These are phyloP conservation scores for Anser brachyrhynchus DNA, from an alignment of 2,113 vertebrate genomes.

Conservation along the genomic window DNA sequence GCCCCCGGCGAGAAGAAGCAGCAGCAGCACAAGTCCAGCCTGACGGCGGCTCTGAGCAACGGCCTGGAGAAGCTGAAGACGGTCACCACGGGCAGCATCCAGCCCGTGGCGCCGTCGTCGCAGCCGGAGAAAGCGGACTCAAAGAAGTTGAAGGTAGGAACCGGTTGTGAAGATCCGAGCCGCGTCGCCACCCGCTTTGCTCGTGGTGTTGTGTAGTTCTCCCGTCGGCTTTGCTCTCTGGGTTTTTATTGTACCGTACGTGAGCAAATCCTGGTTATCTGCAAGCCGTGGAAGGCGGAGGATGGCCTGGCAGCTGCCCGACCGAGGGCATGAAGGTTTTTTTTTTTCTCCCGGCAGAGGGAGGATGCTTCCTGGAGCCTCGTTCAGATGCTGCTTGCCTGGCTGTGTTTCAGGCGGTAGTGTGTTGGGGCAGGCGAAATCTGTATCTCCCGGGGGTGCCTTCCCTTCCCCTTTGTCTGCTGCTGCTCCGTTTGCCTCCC, in stretches of 20 bases:
- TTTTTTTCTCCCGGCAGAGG: not conserved
- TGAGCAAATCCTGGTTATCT: not conserved
- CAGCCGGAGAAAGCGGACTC: conserved; percentile 74
- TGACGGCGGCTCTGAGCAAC: conserved; percentile 79
- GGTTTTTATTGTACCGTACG: not conserved
- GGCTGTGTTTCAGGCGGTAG: not conserved
- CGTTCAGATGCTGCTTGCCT: not conserved
- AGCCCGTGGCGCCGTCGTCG: conserved; percentile 73
- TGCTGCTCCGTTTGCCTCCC: not conserved
- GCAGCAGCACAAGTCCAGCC: conserved; percentile 71
- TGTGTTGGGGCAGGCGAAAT: not conserved
- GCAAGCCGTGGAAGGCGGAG: rapidly evolving
- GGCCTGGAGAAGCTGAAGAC: conserved; percentile 88
- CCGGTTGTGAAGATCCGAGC: not conserved
- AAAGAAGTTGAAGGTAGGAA: conserved; percentile 82
- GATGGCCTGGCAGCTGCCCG: not conserved
- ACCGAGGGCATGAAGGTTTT: not conserved
- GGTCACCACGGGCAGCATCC: conserved; percentile 69
- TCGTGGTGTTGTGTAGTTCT: rapidly evolving
- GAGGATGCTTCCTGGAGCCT: not conserved
- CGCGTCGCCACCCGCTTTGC: rapidly evolving
- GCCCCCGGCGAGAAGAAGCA: conserved; percentile 76
- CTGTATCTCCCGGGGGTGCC: rapidly evolving
- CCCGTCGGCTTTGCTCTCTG: rapidly evolving
- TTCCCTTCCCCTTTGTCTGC: not conserved